A percentile compares a stretch with the other conserved stretches of the same genome.
These are phyloP conservation scores for Lepidothrix coronata DNA, from an alignment of 2,113 vertebrate genomes.

Conservation along the genomic window DNA sequence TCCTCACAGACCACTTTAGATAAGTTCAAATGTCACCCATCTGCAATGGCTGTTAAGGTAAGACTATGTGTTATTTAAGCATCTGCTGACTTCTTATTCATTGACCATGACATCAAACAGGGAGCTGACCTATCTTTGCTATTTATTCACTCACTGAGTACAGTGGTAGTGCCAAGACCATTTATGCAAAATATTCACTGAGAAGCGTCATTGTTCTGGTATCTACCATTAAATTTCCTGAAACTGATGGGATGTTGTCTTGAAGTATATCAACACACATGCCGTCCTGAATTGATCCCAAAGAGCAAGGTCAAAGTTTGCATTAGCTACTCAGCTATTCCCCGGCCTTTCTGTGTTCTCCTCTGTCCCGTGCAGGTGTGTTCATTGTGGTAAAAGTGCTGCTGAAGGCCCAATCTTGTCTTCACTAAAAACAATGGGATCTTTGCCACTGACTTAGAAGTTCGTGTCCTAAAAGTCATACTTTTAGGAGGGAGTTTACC, in stretches of 20 bases:
- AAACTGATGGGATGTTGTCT: background rate
- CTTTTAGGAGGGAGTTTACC: background rate
- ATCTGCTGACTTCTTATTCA: background rate
- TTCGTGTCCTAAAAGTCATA: background rate
- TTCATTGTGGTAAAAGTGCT: background rate
- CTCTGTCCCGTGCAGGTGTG: background rate
- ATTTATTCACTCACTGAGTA: too few relatives aligned
- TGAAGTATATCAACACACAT: background rate
- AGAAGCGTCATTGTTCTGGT: background rate
- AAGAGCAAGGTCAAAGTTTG: background rate
- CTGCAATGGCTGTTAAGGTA: background rate
- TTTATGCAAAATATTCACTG: background rate
- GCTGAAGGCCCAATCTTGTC: background rate
- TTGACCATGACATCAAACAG: background rate
- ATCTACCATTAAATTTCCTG: background rate
- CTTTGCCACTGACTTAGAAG: background rate
- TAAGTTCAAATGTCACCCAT: background rate
- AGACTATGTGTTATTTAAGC: background rate
- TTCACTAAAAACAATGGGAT: background rate
- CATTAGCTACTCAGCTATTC: background rate
- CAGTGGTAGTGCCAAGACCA: background rate
- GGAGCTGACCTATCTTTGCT: background rate
- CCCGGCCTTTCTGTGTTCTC: background rate
- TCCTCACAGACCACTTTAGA: background rate
- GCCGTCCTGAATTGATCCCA: background rate